Evolutionary conservation across 2,797 vertebrate genomes (phyloP), one percentile per base, ranked within the genome.

Genomic region (Carapus acus): DNA sequence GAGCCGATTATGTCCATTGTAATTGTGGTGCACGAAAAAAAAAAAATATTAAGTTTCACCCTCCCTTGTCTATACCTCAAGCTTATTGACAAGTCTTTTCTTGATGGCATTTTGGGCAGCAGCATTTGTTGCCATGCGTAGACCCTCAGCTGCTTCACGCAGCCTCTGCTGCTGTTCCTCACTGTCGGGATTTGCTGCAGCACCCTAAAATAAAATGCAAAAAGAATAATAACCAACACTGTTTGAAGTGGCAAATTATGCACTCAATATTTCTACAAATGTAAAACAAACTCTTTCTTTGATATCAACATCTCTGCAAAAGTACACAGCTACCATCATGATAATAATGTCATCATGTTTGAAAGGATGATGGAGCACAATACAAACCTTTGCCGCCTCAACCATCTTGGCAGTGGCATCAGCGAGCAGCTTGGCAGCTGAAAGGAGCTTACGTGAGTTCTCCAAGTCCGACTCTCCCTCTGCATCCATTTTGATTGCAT

Each of bases 351-450:
- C n/a, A n/a, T n/a, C n/a, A n/a, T n/a, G n/a, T n/a, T n/a, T n/a
- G n/a, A n/a, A n/a, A n/a, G n/a, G n/a, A n/a, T n/a, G n/a, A n/a
- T n/a, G 9, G 43, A 18, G 34, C 29, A 33, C 7, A 8, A 23
- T 5, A 2, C 53, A 46, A 18, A 98, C 96, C 94, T 99, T 99
- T 0, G 95, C 96, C 16, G 96, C 95, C 62, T 99, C 96, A 79
- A 99, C 96, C 96, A 99, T 99, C 82, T 91, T 94, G 42, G 96
- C 95, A 0, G 96, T 99, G 64, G 96, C 96, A 2, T 99, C 95
- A 0, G 96, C 96, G 49, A 99, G 74, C 36, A 98, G 91, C 70
- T 99, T 99, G 70, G 96, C 96, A 0, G 95, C 96, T 0, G 94
- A 97, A 37, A 99, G 87, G 41, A 99, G 90, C 55, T 99, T 99